Base-by-base conservation (phyloP, 2,113 vertebrate genomes). In the Peromyscus leucopus region DNA sequence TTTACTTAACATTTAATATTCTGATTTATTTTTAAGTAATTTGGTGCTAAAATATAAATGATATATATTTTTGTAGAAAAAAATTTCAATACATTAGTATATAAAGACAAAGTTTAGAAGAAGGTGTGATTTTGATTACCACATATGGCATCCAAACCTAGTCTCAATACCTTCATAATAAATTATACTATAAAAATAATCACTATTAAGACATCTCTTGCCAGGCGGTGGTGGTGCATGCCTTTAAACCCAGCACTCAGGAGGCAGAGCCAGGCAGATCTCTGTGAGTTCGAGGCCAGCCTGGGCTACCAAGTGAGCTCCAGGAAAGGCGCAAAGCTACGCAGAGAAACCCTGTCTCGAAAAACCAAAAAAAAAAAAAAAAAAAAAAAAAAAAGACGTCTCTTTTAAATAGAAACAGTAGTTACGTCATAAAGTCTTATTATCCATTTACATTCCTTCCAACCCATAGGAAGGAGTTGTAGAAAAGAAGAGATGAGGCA, bases 171-270 rank as follows among this genome's bases (percentile, higher is more conserved):
- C 5, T n/a, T 31, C 33, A 6, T 67, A 65, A 82, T 75, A 92
- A 94, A 75, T 61, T 74, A 13, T 69, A 7, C 24, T 78, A 59
- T 95, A 76, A 90, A 79, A 92, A n/a, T 86, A 76, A 96, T 61
- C 1, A 4, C 24, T 33, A 82, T 39, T 36, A 84, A 63, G 11
- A 17, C 57, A n/a, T 75, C 6, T 42, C 9, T 24, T n/a, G n/a
- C n/a, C n/a, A n/a, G n/a, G n/a, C n/a, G n/a, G n/a, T n/a, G n/a
- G n/a, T n/a, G n/a, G n/a, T n/a, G n/a, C n/a, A n/a, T n/a, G n/a
- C n/a, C n/a, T n/a, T n/a, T n/a, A n/a, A n/a, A n/a, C n/a, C n/a
- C n/a, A n/a, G n/a, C n/a, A n/a, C n/a, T n/a, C n/a, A n/a, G n/a
- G n/a, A n/a, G n/a, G n/a, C n/a, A n/a, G n/a, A n/a, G n/a, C n/a